A percentile compares a stretch with the other conserved stretches of the same genome.
Evolutionary conservation across 2,797 vertebrate genomes (phyloP).

Genomic region (Diplodus puntazzo): DNA sequence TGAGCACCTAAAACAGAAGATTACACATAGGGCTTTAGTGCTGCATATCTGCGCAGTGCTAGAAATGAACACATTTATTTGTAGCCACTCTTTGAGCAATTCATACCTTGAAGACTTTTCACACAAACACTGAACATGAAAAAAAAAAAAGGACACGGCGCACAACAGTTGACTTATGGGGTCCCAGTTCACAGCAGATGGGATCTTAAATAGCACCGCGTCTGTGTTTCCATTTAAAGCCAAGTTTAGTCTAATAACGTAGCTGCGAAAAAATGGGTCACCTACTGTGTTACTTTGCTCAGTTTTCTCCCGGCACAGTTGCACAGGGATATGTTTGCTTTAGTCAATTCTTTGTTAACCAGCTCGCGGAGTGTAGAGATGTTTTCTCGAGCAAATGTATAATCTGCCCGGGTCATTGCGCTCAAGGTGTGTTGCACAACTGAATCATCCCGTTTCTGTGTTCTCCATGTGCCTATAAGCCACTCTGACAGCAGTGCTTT

Average conservation of each 20-base stretch:
- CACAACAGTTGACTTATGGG: constrained; percentile 36
- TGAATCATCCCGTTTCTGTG: constrained; percentile 56
- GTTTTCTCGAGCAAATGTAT: constrained; percentile 44
- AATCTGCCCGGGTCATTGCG: constrained; percentile 55
- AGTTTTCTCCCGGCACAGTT: constrained; percentile 26
- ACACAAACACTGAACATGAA: neutral
- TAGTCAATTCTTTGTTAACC: constrained; percentile 34
- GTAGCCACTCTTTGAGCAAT: neutral
- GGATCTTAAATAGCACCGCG: constrained; percentile 44
- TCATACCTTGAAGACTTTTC: neutral
- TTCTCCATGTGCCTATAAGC: constrained; percentile 60
- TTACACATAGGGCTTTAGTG: constrained; percentile 20
- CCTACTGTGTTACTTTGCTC: constrained; percentile 56
- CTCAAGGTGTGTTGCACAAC: constrained; percentile 43
- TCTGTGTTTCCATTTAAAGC: constrained; percentile 38
- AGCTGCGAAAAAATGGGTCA: constrained; percentile 63
- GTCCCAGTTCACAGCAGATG: constrained; percentile 49
- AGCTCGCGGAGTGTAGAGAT: constrained; percentile 17
- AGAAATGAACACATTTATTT: constrained; percentile 12
- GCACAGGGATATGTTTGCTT: constrained; percentile 37
- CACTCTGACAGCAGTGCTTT: constrained; percentile 68
- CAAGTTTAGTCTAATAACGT: constrained; percentile 32
- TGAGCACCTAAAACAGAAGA: constrained; percentile 87
- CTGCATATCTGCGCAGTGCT: neutral
- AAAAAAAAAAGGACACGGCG: constrained; percentile 6